Conservation (phyloP, 1,140 invertebrate species). For the Arctopsyche grandis region DNA sequence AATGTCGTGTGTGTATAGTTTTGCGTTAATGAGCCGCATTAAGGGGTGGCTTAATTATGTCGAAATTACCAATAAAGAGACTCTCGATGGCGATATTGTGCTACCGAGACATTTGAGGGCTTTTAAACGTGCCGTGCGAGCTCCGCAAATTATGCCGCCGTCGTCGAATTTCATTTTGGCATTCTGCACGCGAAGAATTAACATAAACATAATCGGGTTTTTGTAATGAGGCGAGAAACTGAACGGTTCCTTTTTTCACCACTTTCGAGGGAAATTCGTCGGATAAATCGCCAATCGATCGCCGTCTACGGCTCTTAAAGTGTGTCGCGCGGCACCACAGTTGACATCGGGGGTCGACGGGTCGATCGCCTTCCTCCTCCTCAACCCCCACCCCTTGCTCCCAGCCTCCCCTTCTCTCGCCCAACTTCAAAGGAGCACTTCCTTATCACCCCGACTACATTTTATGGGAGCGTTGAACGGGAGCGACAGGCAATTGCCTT, state of each 20-base stretch:
- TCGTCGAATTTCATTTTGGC: not conserved
- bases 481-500: constrained; percentile 8
- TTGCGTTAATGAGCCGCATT: constrained; percentile 10
- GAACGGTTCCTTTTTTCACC: not conserved
- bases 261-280: not conserved
- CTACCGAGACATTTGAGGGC: constrained; percentile 8
- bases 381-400: not conserved
- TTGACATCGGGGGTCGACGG: not conserved
- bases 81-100: constrained; percentile 23
- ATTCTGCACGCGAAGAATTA: not conserved
- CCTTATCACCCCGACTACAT: constrained; percentile 27
- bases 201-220: not conserved
- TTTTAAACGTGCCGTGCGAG: not conserved
- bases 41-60: constrained; percentile 22
- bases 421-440: constrained; percentile 20
- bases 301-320: not conserved
- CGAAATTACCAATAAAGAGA: constrained; percentile 23
- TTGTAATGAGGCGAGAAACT: not conserved
- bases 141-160: constrained; percentile 4
- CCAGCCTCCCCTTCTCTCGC: not conserved
- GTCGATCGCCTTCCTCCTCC: not conserved
- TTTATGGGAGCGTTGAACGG: constrained; percentile 28
- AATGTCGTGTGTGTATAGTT: not conserved
- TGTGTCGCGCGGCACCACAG: not conserved
- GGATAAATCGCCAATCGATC: constrained; percentile 10